Percentiles rank a stretch among this genome's conserved stretches.
Conservation (phyloP, 2,888 invertebrate species). For the Timema podura region DNA sequence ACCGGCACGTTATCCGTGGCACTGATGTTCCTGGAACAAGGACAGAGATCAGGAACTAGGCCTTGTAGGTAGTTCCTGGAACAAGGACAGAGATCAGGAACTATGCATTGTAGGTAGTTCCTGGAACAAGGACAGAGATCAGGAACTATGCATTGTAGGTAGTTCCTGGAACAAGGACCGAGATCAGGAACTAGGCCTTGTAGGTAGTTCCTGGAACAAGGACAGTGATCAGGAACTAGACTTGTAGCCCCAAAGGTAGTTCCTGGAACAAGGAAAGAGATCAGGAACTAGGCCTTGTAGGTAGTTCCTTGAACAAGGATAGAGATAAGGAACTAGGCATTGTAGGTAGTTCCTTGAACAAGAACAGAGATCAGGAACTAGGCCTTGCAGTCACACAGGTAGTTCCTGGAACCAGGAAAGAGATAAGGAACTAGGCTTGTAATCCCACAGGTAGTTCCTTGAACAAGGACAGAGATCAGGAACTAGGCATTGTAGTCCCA, state of each 20-base stretch:
- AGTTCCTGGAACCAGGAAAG: too few relatives aligned
- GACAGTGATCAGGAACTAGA: too few relatives aligned
- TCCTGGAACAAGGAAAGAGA: too few relatives aligned
- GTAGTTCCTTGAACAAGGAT: background rate
- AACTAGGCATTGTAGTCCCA: background rate
- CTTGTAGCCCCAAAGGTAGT: too few relatives aligned
- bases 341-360: background rate
- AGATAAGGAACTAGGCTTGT: too few relatives aligned
- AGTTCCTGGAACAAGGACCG: background rate
- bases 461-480: background rate
- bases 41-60: too few relatives aligned
- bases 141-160: background rate
- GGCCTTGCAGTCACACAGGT: too few relatives aligned
- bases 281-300: background rate
- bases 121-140: background rate
- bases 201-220: too few relatives aligned
- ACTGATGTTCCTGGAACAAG: slow-evolving; percentile 68
- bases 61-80: too few relatives aligned
- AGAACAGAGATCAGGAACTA: background rate
- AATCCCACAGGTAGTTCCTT: too few relatives aligned
- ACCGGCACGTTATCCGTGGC: slow-evolving; percentile 75
- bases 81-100: background rate
- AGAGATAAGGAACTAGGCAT: background rate
- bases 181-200: too few relatives aligned
- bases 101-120: background rate